Percentiles rank a stretch among this genome's conserved stretches.
phyloP scores from a whole-genome alignment of 2,113 vertebrate species.

The Stictonetta naevosa region DNA sequence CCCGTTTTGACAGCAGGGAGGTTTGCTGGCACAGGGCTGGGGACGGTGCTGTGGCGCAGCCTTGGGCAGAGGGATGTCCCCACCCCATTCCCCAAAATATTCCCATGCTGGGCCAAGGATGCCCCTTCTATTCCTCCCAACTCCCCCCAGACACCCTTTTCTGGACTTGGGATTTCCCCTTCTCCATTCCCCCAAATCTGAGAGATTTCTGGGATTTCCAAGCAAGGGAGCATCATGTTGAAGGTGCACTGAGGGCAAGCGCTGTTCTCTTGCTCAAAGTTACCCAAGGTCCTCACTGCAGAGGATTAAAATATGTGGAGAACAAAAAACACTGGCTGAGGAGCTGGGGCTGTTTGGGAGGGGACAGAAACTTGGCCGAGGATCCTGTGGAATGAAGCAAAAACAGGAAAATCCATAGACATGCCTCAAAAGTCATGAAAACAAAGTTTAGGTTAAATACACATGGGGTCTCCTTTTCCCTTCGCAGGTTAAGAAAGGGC shows the following conservation, averaged over 20 bases:
- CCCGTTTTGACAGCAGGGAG: background rate
- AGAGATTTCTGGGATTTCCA: background rate
- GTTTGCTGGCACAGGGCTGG: background rate
- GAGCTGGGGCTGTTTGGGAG: background rate
- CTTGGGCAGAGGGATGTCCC: background rate
- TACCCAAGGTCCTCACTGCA: background rate
- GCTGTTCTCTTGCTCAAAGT: background rate
- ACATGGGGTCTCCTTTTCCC: background rate
- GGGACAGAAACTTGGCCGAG: slow-evolving; percentile 38
- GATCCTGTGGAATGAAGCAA: background rate
- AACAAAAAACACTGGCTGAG: background rate
- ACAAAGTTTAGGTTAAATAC: slow-evolving; percentile 35
- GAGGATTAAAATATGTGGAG: background rate
- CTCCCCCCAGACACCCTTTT: background rate
- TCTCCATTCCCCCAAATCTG: background rate
- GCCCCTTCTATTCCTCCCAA: background rate
- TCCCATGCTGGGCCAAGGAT: background rate
- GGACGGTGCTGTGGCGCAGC: background rate
- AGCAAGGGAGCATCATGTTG: accelerated
- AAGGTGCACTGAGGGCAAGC: background rate
- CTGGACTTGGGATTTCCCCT: background rate
- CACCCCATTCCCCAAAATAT: background rate
- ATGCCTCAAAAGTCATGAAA: slow-evolving; percentile 32
- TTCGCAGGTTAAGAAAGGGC: background rate
- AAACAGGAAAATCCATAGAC: slow-evolving; percentile 52